Conservation (phyloP, 1,140 invertebrate species). For the Delia radicum region DNA sequence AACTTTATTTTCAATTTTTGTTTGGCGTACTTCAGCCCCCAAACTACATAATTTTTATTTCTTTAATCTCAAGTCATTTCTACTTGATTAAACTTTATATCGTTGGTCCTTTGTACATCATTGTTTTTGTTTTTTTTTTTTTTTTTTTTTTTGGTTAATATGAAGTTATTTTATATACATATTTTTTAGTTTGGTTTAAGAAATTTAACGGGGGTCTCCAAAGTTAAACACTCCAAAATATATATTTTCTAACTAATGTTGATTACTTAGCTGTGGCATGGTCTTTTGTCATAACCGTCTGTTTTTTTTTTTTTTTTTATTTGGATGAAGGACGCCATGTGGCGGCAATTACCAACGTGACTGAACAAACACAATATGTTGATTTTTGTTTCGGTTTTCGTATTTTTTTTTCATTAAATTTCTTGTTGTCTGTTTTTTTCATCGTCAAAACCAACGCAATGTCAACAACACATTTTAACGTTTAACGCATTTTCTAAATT, state of each 20-base stretch:
- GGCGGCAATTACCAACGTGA: conserved; percentile 23
- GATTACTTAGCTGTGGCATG: not conserved
- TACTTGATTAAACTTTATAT: conserved; percentile 21
- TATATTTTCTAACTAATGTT: not conserved
- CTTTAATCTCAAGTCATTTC: not conserved
- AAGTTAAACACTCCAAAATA: not conserved
- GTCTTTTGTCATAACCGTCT: not conserved
- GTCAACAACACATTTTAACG: conserved; percentile 14
- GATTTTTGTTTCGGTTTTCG: not conserved
- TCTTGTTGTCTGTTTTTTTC: not conserved
- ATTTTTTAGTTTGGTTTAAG: not conserved
- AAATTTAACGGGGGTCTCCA: not conserved
- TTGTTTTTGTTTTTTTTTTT: not conserved
- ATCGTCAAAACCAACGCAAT: conserved; percentile 1
- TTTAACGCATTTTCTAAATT: conserved; percentile 20
- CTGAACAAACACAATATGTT: conserved; percentile 23
- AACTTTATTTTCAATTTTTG: too few species aligned
- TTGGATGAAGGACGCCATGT: not conserved
- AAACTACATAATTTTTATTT: not conserved
- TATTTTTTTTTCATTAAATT: not conserved
- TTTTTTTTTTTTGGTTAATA: not conserved
- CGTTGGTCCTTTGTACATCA: not conserved
- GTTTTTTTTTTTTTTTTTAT: not conserved
- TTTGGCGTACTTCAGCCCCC: not conserved
- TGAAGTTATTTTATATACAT: not conserved